phyloP scores from a whole-genome alignment of 2,113 vertebrate genomes.

The Anguilla rostrata region DNA sequence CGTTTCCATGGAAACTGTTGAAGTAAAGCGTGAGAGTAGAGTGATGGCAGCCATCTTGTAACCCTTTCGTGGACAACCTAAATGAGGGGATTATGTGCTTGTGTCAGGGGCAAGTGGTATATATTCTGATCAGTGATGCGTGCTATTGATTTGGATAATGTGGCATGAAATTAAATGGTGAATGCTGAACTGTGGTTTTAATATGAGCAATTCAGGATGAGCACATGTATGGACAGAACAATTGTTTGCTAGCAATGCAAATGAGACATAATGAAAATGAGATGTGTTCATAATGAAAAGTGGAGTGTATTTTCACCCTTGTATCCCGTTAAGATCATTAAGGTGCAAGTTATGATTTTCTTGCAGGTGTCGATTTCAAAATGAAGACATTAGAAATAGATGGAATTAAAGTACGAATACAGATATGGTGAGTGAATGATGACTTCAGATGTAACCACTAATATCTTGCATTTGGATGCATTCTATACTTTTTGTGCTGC shows the following conservation, averaged over 20 bases:
- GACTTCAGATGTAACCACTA: neutral
- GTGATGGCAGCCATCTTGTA: constrained; percentile 18
- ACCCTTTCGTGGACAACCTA: constrained; percentile 7
- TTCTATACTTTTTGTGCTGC: neutral
- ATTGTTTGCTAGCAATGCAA: neutral
- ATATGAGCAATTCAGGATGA: neutral
- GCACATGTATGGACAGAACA: neutral
- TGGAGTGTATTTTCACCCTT: neutral
- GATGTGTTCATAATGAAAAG: neutral
- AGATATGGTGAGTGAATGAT: constrained; percentile 71
- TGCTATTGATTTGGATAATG: neutral
- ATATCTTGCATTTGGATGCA: neutral
- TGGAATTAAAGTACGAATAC: constrained; percentile 78
- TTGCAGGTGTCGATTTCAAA: constrained; percentile 77
- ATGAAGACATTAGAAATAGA: constrained; percentile 79
- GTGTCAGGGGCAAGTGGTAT: neutral
- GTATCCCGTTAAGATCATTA: neutral
- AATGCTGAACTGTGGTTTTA: neutral
- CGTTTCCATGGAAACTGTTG: constrained; percentile 31
- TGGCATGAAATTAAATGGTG: neutral
- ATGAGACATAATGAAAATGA: neutral
- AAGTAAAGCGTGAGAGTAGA: constrained; percentile 6
- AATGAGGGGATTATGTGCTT: neutral
- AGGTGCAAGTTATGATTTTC: constrained; percentile 18
- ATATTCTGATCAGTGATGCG: neutral